Base-by-base conservation (phyloP, 2,888 invertebrate species). In the Troilus luridus region DNA sequence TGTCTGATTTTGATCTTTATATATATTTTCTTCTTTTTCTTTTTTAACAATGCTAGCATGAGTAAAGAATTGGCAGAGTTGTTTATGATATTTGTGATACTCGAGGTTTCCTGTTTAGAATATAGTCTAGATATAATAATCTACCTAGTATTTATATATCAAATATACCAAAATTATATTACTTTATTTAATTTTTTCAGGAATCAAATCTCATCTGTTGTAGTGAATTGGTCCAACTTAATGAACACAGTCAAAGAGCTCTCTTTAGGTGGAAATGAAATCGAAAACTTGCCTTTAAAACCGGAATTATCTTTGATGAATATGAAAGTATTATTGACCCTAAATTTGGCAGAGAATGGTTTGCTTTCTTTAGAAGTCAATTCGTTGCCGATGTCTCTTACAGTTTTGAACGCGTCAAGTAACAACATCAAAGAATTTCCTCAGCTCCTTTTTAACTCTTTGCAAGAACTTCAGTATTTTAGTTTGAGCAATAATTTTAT, bases 231-330 rank as follows among this genome's bases (percentile, higher is more conserved):
- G 98, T 96, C 97, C 92, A 96, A 96, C 93, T 95, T 97, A 93
- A 96, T 96, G 93, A 96, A 96, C 92, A 97, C 97, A 19, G 94
- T 98, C 92, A 96, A 96, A 11, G 97, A 97, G 93, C 95, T 97
- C 91, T 97, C 97, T 93, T 95, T 98, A 92, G 96, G 97, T 24
- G 97, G 97, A 93, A 98, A 98, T 93, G 97, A 97, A 93, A 95
- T 98, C 91, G 95, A 96, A 17, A 89, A 72, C 24, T 88, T 93
- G 17, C 92, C 92, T 12, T 96, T 96, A 93, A 95, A 98, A 92
- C 96, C 96, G 60, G 91, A 92, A 58, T 91, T 91, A 62, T 91
- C 93, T 1, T 81, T 92, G 14, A 88, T 92, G 21, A 91, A 92
- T 72, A 91, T 92, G 27, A 94, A 95, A 93, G 96, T 96, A 81